Evolutionary conservation across 2,113 vertebrate species (phyloP).

Genomic region (Amia ocellicauda): DNA sequence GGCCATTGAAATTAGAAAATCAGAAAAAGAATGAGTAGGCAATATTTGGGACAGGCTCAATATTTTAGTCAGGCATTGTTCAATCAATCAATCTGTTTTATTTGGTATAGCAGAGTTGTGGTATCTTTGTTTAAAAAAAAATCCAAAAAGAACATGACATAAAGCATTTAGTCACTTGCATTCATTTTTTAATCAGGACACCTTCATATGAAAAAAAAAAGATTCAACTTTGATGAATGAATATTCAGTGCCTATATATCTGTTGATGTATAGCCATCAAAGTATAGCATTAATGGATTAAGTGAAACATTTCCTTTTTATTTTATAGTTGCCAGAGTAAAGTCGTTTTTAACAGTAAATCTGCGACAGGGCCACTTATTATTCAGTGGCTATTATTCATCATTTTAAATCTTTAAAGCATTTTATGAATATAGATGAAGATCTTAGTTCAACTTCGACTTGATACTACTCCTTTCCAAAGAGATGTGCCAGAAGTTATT

Average conservation of each 20-base stretch:
- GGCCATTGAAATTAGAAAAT: too few species aligned
- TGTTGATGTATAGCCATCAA: conserved; percentile 34
- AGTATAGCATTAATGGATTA: conserved; percentile 37
- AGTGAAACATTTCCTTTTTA: conserved; percentile 37
- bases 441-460: conserved; percentile 29
- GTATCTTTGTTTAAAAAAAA: too few species aligned
- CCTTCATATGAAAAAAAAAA: conserved; percentile 25
- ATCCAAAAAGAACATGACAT: conserved; percentile 9
- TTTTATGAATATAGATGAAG: conserved; percentile 53
- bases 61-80: too few species aligned
- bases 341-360: conserved; percentile 20
- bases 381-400: conserved; percentile 46
- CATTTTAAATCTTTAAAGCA: conserved; percentile 53
- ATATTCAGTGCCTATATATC: conserved; percentile 39
- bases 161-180: conserved; percentile 9
- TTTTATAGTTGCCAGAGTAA: conserved; percentile 43
- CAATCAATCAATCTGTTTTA: too few species aligned
- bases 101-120: too few species aligned
- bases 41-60: too few species aligned
- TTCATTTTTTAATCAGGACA: conserved; percentile 48
- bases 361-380: conserved; percentile 26
- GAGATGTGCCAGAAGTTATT: conserved; percentile 14
- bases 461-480: conserved; percentile 22
- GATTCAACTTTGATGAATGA: conserved; percentile 25
- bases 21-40: too few species aligned